Conservation (phyloP, 2,113 vertebrate genomes). For the Macrotis lagotis region DNA sequence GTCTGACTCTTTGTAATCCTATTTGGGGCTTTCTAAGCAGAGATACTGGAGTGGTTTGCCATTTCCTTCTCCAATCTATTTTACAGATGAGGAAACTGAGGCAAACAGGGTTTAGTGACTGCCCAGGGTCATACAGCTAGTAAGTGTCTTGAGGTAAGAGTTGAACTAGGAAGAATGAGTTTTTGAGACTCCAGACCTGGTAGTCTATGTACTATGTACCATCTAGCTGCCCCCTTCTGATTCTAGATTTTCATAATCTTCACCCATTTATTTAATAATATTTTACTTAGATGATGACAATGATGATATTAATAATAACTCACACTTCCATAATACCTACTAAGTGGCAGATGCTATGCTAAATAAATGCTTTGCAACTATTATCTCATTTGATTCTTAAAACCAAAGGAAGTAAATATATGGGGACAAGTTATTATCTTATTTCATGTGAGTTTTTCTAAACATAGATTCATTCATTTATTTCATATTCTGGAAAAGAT, state of each 20-base stretch:
- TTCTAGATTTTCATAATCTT: background rate
- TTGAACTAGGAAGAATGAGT: background rate
- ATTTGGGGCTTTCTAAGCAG: background rate
- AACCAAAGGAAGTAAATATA: background rate
- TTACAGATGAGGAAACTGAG: background rate
- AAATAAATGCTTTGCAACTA: background rate
- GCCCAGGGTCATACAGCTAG: background rate
- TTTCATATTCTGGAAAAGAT: background rate
- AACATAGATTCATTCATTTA: background rate
- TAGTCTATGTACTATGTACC: background rate
- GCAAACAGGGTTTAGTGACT: background rate
- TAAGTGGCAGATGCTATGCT: background rate
- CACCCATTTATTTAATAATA: background rate
- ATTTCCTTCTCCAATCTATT: background rate
- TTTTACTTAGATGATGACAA: background rate
- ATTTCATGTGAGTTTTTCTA: background rate
- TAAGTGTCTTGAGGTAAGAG: background rate
- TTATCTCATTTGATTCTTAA: background rate
- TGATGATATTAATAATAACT: background rate
- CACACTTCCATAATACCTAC: background rate
- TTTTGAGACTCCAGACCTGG: background rate
- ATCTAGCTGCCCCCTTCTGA: background rate
- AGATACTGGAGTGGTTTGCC: background rate
- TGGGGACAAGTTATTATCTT: background rate
- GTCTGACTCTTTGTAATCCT: background rate